Conservation (phyloP, 64 coral and sea anemone species). For the Montipora capricornis region DNA sequence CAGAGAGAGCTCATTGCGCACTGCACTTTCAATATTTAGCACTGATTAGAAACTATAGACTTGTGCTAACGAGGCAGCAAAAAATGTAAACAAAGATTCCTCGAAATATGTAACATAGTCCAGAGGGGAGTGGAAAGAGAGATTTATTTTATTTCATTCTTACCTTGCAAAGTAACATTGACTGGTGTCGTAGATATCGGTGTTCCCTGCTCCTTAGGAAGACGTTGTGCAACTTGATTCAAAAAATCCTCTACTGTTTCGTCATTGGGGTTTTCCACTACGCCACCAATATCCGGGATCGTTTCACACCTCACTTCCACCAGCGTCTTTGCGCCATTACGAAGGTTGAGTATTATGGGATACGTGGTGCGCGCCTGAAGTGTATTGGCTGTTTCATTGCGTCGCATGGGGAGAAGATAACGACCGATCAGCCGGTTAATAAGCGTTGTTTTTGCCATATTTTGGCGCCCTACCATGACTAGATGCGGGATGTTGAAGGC, state of each 20-base stretch:
- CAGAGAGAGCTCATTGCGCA: no score
- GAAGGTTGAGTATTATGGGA: slow-evolving; percentile 84
- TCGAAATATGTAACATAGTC: no score
- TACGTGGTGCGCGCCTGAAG: slow-evolving; percentile 78
- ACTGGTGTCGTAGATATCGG: slow-evolving; percentile 81
- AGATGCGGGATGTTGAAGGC: slow-evolving; percentile 58
- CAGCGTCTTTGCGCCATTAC: slow-evolving; percentile 6
- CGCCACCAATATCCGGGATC: slow-evolving; percentile 25
- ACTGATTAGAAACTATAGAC: no score
- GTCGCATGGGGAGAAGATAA: slow-evolving; percentile 85
- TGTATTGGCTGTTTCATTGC: slow-evolving; percentile 71
- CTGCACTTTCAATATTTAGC: no score
- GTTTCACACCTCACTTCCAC: slow-evolving; percentile 31
- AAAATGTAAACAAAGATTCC: no score
- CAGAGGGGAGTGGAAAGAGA: background rate
- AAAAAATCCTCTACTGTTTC: slow-evolving; percentile 62
- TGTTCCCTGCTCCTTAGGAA: slow-evolving; percentile 76
- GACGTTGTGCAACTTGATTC: slow-evolving; percentile 19
- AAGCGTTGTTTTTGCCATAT: slow-evolving; percentile 67
- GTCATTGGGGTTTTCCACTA: slow-evolving; percentile 60
- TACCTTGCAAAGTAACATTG: slow-evolving; percentile 63
- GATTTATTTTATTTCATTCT: background rate
- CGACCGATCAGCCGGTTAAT: slow-evolving; percentile 68
- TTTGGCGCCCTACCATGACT: slow-evolving; percentile 65
- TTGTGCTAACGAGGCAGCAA: no score